Conservation (phyloP, 2,797 vertebrate species). For the Myotis planiceps region DNA sequence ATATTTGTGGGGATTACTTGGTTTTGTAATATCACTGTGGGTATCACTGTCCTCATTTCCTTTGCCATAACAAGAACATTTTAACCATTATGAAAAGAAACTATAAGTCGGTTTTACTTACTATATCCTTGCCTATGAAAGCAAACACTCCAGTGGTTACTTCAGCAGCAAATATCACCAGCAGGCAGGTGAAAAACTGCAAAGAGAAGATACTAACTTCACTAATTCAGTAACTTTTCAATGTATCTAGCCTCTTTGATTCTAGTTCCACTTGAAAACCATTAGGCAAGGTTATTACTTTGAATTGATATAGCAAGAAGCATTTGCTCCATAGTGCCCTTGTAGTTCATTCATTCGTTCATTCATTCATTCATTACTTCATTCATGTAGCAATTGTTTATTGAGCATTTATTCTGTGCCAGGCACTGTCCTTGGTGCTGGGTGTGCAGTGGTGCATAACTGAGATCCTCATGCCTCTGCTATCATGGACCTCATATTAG, state of each 20-base stretch:
- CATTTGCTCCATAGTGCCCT: not conserved
- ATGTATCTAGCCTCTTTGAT: not conserved
- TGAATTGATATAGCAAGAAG: not conserved
- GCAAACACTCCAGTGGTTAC: conserved; percentile 96
- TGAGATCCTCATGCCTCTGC: not conserved
- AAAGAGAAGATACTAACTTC: conserved; percentile 68
- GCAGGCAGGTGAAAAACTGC: conserved; percentile 96
- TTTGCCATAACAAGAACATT: not conserved
- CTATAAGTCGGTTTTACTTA: conserved; percentile 83
- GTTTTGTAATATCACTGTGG: conserved; percentile 17
- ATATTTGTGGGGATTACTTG: not conserved
- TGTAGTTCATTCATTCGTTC: not conserved
- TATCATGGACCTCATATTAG: not conserved
- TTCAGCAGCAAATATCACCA: conserved; percentile 98
- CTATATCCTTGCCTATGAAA: conserved; percentile 94
- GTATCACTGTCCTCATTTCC: not conserved
- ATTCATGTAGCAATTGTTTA: not conserved
- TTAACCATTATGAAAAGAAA: not conserved
- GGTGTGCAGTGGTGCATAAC: not conserved
- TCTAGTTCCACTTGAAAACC: not conserved
- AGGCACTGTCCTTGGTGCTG: not conserved
- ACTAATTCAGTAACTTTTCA: conserved; percentile 58
- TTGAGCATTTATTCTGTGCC: not conserved
- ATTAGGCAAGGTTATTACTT: not conserved
- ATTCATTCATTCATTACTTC: not conserved